Evolutionary conservation across 2,113 vertebrate genomes (phyloP).

Genomic region (Prunella fulvescens): DNA sequence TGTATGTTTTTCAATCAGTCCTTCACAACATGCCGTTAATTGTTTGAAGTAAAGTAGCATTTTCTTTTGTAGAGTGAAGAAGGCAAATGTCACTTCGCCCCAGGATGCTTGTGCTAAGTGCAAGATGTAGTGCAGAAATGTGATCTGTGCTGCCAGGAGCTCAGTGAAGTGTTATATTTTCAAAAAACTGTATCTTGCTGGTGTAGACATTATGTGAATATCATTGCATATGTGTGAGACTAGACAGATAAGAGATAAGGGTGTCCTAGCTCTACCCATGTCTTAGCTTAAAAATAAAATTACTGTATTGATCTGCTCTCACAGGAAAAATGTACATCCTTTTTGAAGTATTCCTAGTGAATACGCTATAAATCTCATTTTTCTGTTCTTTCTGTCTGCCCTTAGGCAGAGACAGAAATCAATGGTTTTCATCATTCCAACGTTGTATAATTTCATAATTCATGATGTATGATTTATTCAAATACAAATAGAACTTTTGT

Average conservation of each 20-base stretch:
- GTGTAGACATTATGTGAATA: conserved; percentile 1
- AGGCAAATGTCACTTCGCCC: conserved; percentile 45
- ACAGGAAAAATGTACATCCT: not conserved
- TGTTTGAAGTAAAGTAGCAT: not conserved
- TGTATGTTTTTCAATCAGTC: not conserved
- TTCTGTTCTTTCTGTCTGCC: conserved; percentile 41
- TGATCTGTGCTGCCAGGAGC: conserved; percentile 9
- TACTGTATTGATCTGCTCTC: conserved; percentile 46
- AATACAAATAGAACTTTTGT: not conserved
- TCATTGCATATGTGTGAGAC: not conserved
- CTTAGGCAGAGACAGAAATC: conserved; percentile 52
- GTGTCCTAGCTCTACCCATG: not conserved
- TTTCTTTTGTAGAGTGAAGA: conserved; percentile 27
- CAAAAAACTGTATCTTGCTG: not conserved
- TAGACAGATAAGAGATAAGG: not conserved
- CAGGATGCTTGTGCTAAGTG: conserved; percentile 37
- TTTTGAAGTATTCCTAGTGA: conserved; percentile 25
- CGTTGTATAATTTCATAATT: conserved; percentile 36
- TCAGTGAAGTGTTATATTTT: not conserved
- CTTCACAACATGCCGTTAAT: conserved; percentile 4
- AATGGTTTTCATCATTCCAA: conserved; percentile 5
- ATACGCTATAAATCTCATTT: not conserved
- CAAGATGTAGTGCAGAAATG: conserved; percentile 11
- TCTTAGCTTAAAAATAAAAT: conserved; percentile 25
- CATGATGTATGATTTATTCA: conserved; percentile 51